Base-by-base conservation (phyloP, 2,797 vertebrate genomes). In the Danionella dracula region DNA sequence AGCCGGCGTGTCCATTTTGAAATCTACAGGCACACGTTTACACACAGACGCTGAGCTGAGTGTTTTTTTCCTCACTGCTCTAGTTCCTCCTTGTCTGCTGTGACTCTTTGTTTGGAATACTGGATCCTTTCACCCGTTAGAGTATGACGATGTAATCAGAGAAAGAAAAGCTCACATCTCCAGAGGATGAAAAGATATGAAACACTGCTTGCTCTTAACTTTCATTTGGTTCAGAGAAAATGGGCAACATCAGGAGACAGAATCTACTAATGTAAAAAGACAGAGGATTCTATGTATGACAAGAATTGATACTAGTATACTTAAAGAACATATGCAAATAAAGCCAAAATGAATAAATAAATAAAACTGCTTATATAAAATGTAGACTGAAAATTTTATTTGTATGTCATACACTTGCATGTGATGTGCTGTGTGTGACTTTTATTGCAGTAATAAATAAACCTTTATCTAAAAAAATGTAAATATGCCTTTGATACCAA, bases 1-100 rank as follows among this genome's bases (percentile, higher is more conserved):
- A 85, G 83, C 79, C 74, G 83, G 84, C 76, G 66, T 85, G 84
- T 86, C 85, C 78, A 79, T 73, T 48, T 55, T 34, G 79, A 84
- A 58, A 80, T 83, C 80, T 80, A 23, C 23, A 6, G 3, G 23
- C 3, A 27, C 23, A 27, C 23, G 6, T 27, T 27, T 27, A n/a
- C n/a, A n/a, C n/a, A n/a, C n/a, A n/a, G n/a, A n/a, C n/a, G n/a
- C n/a, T 31, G 60, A 31, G 38, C 53, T 44, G 46, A 51, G 55
- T 57, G 55, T 27, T 11, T 68, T 67, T 48, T 53, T 67, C 51
- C 54, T 74, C 61, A 67, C 35, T 41, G 51, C 58, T 64, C 53
- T 32, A 35, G 53, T 44, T 13, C 23, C 27, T 46, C 55, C 34
- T 66, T 69, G 32, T 54, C 67, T 61, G 61, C 67, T 70, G 66